Evolutionary conservation across 1,140 invertebrate genomes (phyloP).

Genomic region (Plodia interpunctella): DNA sequence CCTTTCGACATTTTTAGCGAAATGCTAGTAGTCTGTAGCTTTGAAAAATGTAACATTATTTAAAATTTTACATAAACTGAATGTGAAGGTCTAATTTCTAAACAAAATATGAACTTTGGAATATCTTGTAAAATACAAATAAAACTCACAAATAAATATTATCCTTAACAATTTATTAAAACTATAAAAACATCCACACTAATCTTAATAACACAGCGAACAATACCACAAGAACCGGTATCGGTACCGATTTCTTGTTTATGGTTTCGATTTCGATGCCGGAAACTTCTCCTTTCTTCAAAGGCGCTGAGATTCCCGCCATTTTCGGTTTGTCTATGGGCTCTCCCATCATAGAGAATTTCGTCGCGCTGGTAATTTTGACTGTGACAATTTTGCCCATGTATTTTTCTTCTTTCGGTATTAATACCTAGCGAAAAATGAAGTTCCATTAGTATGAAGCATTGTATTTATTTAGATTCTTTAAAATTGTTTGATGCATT

Average conservation of each 20-base stretch:
- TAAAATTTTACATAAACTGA: too few species aligned
- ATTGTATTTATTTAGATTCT: too few species aligned
- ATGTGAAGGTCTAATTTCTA: too few species aligned
- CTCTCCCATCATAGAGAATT: conserved; percentile 92
- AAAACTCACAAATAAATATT: conserved; percentile 10
- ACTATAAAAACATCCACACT: conserved; percentile 61
- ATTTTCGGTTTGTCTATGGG: conserved; percentile 77
- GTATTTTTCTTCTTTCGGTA: conserved; percentile 86
- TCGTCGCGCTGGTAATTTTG: conserved; percentile 84
- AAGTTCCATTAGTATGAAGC: not conserved
- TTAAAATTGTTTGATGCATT: too few species aligned
- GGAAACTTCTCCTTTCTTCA: conserved; percentile 75
- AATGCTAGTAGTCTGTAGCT: too few species aligned
- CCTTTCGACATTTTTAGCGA: too few species aligned
- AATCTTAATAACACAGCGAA: conserved; percentile 46
- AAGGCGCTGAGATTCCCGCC: conserved; percentile 72
- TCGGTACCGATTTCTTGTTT: conserved; percentile 32
- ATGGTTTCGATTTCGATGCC: conserved; percentile 45
- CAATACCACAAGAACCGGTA: conserved; percentile 45
- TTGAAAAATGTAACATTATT: too few species aligned
- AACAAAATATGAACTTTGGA: too few species aligned
- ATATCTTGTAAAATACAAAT: conserved; percentile 12
- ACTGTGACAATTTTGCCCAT: conserved; percentile 92
- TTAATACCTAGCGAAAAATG: conserved; percentile 77
- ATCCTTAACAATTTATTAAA: conserved; percentile 35